These are phyloP conservation scores for Microhierax caerulescens DNA, from an alignment of 2,797 vertebrate species.

Conservation along the genomic window DNA sequence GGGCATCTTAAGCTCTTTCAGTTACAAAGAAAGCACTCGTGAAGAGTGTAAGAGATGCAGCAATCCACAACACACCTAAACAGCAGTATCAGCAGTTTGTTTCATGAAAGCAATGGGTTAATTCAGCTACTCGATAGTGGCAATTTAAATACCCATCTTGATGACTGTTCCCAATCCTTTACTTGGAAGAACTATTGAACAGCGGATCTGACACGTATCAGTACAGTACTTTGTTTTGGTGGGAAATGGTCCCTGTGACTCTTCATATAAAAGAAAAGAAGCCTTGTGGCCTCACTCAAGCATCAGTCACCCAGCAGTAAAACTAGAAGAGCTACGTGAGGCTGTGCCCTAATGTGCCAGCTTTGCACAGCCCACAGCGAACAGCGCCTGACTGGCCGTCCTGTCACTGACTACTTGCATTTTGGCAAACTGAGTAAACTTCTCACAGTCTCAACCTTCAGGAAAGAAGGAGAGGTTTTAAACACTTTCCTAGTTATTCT, in stretches of 20 bases:
- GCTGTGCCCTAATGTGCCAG: background rate
- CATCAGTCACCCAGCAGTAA: background rate
- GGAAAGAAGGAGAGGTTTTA: background rate
- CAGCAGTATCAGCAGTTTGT: background rate
- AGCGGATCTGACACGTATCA: background rate
- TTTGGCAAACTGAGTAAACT: background rate
- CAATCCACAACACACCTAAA: background rate
- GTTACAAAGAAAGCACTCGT: background rate
- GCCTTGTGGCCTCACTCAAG: fast-evolving
- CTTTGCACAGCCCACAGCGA: background rate
- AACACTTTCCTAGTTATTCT: background rate
- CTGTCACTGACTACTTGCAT: background rate
- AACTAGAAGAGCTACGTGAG: fast-evolving
- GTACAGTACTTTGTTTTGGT: background rate
- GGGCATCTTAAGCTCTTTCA: background rate
- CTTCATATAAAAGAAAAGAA: background rate
- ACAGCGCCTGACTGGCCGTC: background rate
- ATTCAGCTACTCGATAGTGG: background rate
- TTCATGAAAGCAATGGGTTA: background rate
- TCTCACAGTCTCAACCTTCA: background rate
- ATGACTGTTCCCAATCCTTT: background rate
- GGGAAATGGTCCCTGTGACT: background rate
- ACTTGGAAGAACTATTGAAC: background rate
- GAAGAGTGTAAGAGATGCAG: background rate
- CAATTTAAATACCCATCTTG: background rate